A percentile compares a stretch with the other conserved stretches of the same genome.
Conservation (phyloP, 2,888 invertebrate genomes). For the Halictus quadricinctus region DNA sequence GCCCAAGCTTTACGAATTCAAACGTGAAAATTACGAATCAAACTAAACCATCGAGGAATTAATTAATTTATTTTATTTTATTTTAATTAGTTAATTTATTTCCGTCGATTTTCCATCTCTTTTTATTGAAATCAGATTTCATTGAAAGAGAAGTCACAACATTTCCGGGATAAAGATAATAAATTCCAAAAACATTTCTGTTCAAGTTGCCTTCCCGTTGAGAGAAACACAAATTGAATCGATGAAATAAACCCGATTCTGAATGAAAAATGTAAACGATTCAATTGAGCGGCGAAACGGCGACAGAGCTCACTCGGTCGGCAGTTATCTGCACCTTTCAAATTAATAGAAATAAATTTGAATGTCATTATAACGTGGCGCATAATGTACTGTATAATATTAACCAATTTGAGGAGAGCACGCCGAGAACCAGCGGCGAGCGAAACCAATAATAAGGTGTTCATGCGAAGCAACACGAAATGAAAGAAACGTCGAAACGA, state of each 20-base stretch:
- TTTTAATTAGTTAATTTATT: no score
- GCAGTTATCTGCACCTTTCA: neutral
- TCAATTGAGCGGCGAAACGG: neutral
- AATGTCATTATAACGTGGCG: neutral
- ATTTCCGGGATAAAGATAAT: no score
- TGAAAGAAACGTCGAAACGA: conserved; percentile 51
- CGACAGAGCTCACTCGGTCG: neutral
- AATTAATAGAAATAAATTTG: neutral
- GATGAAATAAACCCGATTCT: no score
- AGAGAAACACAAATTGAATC: no score
- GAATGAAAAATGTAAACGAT: no score
- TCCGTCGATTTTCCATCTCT: no score
- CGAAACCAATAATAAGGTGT: conserved; percentile 34
- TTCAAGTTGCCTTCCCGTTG: no score
- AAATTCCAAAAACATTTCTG: no score
- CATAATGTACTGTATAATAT: neutral
- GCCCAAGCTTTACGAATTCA: neutral
- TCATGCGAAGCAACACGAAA: conserved; percentile 23
- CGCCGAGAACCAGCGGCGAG: neutral
- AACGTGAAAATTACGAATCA: neutral
- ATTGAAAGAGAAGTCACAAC: no score
- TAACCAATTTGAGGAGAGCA: neutral
- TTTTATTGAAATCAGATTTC: no score
- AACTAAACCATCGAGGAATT: neutral
- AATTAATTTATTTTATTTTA: no score